phyloP scores from a whole-genome alignment of 2,888 invertebrate genomes.

The Colostygia pectinataria region DNA sequence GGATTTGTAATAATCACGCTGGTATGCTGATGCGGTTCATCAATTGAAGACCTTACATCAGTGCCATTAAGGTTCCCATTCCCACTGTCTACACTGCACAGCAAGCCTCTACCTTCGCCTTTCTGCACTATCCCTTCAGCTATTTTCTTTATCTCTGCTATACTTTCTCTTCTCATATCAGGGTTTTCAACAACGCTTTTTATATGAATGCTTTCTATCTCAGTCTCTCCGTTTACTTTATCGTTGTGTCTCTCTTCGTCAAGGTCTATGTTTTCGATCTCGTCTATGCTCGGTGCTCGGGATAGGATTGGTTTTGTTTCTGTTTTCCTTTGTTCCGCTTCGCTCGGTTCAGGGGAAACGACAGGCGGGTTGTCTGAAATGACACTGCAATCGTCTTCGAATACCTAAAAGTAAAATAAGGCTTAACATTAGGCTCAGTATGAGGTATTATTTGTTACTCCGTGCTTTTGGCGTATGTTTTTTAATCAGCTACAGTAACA shows the following conservation, averaged over 20 bases:
- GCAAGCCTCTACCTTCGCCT: slow-evolving; percentile 69
- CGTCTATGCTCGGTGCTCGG: slow-evolving; percentile 77
- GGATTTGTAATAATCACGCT: slow-evolving; percentile 89
- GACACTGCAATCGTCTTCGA: slow-evolving; percentile 82
- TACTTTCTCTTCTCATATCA: slow-evolving; percentile 73
- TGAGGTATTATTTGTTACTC: too few species aligned
- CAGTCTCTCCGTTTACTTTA: slow-evolving; percentile 80
- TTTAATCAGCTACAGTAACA: too few species aligned
- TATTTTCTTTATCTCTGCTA: slow-evolving; percentile 75
- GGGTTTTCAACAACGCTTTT: slow-evolving; percentile 75
- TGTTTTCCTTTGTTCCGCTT: slow-evolving; percentile 64
- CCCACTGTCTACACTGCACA: slow-evolving; percentile 75
- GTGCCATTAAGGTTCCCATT: slow-evolving; percentile 66
- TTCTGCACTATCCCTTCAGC: slow-evolving; percentile 79
- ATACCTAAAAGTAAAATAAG: slow-evolving; percentile 59
- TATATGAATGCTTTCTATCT: slow-evolving; percentile 76
- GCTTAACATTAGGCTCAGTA: neutral
- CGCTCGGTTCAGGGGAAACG: slow-evolving; percentile 77
- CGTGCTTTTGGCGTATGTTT: too few species aligned
- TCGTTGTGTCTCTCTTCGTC: slow-evolving; percentile 67
- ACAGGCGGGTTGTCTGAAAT: slow-evolving; percentile 81
- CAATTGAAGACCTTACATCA: slow-evolving; percentile 61
- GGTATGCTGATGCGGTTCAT: slow-evolving; percentile 74
- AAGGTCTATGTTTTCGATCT: slow-evolving; percentile 72
- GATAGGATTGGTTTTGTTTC: slow-evolving; percentile 67